phyloP scores from a whole-genome alignment of 2,113 vertebrate species.

The Desmodus rotundus region DNA sequence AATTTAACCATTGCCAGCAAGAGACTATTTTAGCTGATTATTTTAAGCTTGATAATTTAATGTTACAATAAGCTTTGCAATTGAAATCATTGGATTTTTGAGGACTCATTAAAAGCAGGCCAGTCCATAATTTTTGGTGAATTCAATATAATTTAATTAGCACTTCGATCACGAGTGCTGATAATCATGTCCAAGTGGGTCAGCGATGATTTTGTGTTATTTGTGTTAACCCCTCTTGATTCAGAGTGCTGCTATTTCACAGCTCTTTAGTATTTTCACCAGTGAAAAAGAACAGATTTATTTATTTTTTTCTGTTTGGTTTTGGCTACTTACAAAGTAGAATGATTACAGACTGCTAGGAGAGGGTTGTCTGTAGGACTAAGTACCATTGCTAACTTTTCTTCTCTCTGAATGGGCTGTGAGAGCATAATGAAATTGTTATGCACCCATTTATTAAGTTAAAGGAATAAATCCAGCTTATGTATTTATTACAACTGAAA shows the following conservation, averaged over 20 bases:
- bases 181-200: not conserved
- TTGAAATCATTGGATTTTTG: not conserved
- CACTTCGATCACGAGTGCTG: not conserved
- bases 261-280: not conserved
- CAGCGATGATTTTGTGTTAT: not conserved
- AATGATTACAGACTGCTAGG: not conserved
- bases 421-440: not conserved
- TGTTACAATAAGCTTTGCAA: not conserved
- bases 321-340: not conserved
- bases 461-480: not conserved
- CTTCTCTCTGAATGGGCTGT: not conserved
- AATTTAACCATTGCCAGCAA: not conserved
- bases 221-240: not conserved
- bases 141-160: not conserved
- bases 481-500: not conserved
- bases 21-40: not conserved
- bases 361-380: not conserved
- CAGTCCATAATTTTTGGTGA: not conserved
- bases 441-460: not conserved
- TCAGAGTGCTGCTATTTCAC: not conserved
- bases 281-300: not conserved
- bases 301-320: not conserved
- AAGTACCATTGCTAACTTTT: not conserved
- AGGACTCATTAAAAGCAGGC: not conserved
- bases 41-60: conserved; percentile 8